A percentile compares a stretch with the other conserved stretches of the same genome.
Conservation (phyloP, 2,113 vertebrate species). For the Otocyon megalotis region DNA sequence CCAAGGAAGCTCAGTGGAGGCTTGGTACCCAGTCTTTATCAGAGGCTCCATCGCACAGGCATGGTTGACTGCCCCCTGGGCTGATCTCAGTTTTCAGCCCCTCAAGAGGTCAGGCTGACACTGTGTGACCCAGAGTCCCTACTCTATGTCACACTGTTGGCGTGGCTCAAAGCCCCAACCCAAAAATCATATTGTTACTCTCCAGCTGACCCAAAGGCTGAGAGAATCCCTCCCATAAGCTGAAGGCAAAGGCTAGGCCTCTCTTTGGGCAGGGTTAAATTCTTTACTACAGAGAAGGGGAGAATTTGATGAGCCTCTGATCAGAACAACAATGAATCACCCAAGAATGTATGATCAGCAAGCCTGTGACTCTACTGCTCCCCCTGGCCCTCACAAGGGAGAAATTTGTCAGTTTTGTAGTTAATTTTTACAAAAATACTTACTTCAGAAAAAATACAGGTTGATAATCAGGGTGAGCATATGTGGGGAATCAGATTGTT, state of each 20-base stretch:
- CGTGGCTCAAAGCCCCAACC: background rate
- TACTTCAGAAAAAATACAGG: constrained; percentile 32
- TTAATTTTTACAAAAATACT: background rate
- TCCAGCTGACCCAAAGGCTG: background rate
- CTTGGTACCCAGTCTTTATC: background rate
- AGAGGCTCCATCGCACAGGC: background rate
- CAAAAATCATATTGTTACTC: background rate
- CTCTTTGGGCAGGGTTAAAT: background rate
- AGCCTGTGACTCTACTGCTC: background rate
- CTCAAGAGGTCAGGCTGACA: too few relatives aligned
- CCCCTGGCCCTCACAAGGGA: background rate
- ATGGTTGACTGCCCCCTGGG: accelerated
- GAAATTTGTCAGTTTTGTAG: background rate
- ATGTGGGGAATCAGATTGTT: background rate
- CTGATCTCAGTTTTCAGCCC: background rate
- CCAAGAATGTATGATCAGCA: background rate
- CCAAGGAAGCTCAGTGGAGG: background rate
- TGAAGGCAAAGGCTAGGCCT: background rate
- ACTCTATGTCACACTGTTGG: background rate
- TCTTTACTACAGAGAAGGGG: background rate
- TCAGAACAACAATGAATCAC: background rate
- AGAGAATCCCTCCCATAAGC: background rate
- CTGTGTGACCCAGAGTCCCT: background rate
- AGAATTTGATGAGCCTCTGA: background rate
- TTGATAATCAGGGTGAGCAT: background rate